These are phyloP conservation scores for Porphyrio hochstetteri DNA, from an alignment of 2,113 vertebrate species.

Conservation along the genomic window DNA sequence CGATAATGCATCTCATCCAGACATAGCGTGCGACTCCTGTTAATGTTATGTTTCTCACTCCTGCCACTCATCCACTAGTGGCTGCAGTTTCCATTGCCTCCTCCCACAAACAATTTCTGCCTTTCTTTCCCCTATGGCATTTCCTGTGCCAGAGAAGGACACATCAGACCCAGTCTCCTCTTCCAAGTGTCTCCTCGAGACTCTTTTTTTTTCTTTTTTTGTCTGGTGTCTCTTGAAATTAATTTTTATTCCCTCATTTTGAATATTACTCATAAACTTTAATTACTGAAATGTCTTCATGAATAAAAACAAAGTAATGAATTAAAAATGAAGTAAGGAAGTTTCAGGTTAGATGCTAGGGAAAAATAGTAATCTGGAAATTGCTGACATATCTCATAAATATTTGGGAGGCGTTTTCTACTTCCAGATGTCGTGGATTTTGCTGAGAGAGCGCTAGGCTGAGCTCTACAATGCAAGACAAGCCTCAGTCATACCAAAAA, in stretches of 20 bases:
- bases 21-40: background rate
- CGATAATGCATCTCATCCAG: background rate
- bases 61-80: background rate
- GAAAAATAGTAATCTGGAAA: constrained; percentile 30
- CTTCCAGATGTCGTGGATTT: constrained; percentile 43
- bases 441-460: background rate
- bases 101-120: background rate
- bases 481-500: background rate
- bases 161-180: background rate
- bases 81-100: background rate
- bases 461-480: background rate
- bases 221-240: background rate
- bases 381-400: constrained; percentile 38
- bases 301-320: background rate
- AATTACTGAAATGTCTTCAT: background rate
- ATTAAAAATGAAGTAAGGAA: constrained; percentile 23
- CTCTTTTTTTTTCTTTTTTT: background rate
- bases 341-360: constrained; percentile 4
- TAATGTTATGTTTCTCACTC: background rate
- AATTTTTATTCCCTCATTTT: background rate
- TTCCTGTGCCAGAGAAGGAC: constrained; percentile 12
- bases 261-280: constrained; percentile 14
- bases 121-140: background rate
- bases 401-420: constrained; percentile 49
- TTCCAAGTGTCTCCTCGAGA: background rate